phyloP scores from a whole-genome alignment of 1,140 invertebrate species.

The Drosophila sp. region DNA sequence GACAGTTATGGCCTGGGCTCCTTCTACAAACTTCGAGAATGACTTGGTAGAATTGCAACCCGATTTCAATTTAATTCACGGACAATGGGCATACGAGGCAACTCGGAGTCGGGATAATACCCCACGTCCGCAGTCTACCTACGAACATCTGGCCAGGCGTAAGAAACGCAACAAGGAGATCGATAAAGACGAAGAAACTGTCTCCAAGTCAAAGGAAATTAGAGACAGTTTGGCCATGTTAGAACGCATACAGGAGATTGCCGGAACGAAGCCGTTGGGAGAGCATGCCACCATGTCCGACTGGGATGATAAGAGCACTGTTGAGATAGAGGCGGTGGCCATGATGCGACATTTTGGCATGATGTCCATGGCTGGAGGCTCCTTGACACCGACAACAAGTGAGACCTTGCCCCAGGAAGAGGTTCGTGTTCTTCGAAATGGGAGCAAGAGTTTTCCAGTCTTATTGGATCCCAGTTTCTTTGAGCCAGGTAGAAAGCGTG shows the following conservation, averaged over 20 bases:
- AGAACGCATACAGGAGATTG: slow-evolving; percentile 66
- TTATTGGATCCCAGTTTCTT: slow-evolving; percentile 61
- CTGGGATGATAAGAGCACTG: slow-evolving; percentile 62
- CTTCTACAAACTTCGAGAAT: slow-evolving; percentile 68
- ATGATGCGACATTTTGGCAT: slow-evolving; percentile 77
- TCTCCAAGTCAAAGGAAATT: slow-evolving; percentile 35
- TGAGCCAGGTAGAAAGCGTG: slow-evolving; percentile 41
- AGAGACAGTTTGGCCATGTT: slow-evolving; percentile 55
- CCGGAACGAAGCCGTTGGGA: slow-evolving; percentile 65
- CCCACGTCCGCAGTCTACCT: slow-evolving; percentile 52
- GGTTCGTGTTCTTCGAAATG: slow-evolving; percentile 39
- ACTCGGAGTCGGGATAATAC: slow-evolving; percentile 18
- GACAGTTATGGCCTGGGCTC: slow-evolving; percentile 67
- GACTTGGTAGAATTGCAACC: slow-evolving; percentile 68
- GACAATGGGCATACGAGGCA: slow-evolving; percentile 53
- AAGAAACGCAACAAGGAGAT: slow-evolving; percentile 41
- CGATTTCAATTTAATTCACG: slow-evolving; percentile 55
- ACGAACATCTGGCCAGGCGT: slow-evolving; percentile 39
- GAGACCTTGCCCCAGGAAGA: slow-evolving; percentile 6
- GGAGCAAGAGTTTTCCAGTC: slow-evolving; percentile 33
- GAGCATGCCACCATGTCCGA: slow-evolving; percentile 69
- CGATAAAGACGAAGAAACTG: neutral
- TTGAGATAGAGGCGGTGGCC: slow-evolving; percentile 62
- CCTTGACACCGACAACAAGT: neutral
- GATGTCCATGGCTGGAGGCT: slow-evolving; percentile 42